These are phyloP conservation scores for Unio delphinus DNA, from an alignment of 2,888 invertebrate genomes.

Conservation along the genomic window DNA sequence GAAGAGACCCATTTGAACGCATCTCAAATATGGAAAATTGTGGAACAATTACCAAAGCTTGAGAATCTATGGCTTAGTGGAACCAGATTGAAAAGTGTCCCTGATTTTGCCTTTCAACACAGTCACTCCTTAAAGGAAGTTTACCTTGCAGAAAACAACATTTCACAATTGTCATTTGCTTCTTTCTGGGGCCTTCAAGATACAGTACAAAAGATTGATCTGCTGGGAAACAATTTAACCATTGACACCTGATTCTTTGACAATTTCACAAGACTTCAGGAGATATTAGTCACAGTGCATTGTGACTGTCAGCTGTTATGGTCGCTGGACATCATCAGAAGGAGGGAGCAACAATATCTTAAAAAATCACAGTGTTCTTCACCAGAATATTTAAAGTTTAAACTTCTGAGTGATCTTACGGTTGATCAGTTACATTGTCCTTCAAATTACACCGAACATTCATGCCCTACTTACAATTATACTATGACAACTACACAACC, in stretches of 20 bases:
- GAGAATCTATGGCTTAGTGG: constrained; percentile 25
- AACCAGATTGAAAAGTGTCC: constrained; percentile 39
- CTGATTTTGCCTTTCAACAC: constrained; percentile 45
- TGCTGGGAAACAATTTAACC: constrained; percentile 42
- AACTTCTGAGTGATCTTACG: too few relatives aligned
- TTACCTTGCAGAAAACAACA: constrained; percentile 41
- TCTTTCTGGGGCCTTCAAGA: constrained; percentile 51
- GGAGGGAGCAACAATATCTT: constrained; percentile 1
- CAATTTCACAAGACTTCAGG: constrained; percentile 33
- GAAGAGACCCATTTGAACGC: constrained; percentile 30
- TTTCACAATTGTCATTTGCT: constrained; percentile 41
- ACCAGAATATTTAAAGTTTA: too few relatives aligned
- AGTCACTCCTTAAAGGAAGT: constrained; percentile 39
- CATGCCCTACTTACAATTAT: background rate
- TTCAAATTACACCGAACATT: too few relatives aligned
- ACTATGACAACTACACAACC: background rate
- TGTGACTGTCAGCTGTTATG: constrained; percentile 88
- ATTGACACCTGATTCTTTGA: constrained; percentile 55
- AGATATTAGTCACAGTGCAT: constrained; percentile 79
- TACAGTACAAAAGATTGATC: constrained; percentile 30
- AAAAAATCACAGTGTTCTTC: too few relatives aligned
- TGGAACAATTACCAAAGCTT: constrained; percentile 26
- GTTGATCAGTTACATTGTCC: too few relatives aligned
- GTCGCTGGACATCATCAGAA: constrained; percentile 76
- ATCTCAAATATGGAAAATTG: constrained; percentile 33